These are phyloP conservation scores for Epinephelus lanceolatus DNA, from an alignment of 2,113 vertebrate genomes.

Conservation along the genomic window DNA sequence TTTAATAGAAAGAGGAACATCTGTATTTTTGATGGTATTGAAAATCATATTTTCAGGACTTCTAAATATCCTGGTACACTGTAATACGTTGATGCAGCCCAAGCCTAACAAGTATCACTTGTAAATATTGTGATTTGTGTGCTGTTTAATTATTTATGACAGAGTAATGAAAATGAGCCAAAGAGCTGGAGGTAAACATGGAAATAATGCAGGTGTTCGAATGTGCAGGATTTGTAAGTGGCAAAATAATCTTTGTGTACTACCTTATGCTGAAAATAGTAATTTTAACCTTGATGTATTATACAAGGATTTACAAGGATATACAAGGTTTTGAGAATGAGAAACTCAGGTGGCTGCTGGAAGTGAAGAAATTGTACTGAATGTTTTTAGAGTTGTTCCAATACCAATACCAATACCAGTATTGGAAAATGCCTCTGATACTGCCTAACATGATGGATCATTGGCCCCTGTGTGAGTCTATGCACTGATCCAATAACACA, in stretches of 20 bases:
- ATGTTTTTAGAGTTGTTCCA: neutral
- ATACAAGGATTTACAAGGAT: neutral
- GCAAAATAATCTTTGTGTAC: neutral
- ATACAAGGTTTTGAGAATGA: slow-evolving; percentile 6
- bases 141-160: slow-evolving; percentile 1
- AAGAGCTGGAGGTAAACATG: neutral
- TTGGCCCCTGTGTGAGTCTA: too few species aligned
- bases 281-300: neutral
- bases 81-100: too few species aligned
- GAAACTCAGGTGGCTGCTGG: neutral
- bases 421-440: too few species aligned
- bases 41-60: too few species aligned
- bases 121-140: slow-evolving; percentile 25
- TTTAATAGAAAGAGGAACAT: too few species aligned
- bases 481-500: too few species aligned
- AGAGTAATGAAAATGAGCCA: neutral
- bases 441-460: too few species aligned
- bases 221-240: slow-evolving; percentile 3
- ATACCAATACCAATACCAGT: too few species aligned
- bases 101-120: neutral
- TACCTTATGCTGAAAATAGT: neutral
- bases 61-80: too few species aligned
- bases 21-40: too few species aligned
- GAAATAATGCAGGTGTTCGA: slow-evolving; percentile 13
- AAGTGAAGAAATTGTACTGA: neutral